These are phyloP conservation scores for Varanus salvator DNA, from an alignment of 2,113 vertebrate species.

Conservation along the genomic window DNA sequence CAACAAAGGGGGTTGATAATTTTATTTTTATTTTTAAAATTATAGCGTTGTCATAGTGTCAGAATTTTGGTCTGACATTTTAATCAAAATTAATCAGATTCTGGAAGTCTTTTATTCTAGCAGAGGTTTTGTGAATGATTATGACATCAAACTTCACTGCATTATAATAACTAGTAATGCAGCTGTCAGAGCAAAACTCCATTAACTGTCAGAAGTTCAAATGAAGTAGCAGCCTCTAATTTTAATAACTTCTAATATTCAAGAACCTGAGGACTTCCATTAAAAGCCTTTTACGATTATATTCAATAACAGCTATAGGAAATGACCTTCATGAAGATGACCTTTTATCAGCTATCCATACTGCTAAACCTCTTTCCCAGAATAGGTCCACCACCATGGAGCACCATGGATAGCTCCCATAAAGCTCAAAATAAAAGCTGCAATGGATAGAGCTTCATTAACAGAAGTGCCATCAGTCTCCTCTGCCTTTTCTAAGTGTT, in stretches of 20 bases:
- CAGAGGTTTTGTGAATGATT: conserved; percentile 1
- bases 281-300: background rate
- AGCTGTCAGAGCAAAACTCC: background rate
- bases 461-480: too few species aligned
- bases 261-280: background rate
- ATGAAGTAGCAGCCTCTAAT: conserved; percentile 3
- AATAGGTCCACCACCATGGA: too few species aligned
- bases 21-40: background rate
- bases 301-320: conserved; percentile 3
- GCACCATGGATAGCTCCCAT: too few species aligned
- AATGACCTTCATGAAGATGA: background rate
- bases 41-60: conserved; percentile 1
- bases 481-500: background rate
- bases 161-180: background rate
- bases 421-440: too few species aligned
- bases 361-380: too few species aligned
- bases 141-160: background rate
- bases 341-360: background rate
- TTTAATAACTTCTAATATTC: conserved; percentile 3
- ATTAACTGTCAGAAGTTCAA: conserved; percentile 23
- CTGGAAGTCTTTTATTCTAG: background rate
- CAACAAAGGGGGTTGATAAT: background rate
- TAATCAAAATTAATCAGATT: conserved; percentile 22
- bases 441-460: too few species aligned
- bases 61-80: conserved; percentile 10